Base-by-base conservation (phyloP, 1,140 invertebrate species). In the Gryllus bimaculatus region DNA sequence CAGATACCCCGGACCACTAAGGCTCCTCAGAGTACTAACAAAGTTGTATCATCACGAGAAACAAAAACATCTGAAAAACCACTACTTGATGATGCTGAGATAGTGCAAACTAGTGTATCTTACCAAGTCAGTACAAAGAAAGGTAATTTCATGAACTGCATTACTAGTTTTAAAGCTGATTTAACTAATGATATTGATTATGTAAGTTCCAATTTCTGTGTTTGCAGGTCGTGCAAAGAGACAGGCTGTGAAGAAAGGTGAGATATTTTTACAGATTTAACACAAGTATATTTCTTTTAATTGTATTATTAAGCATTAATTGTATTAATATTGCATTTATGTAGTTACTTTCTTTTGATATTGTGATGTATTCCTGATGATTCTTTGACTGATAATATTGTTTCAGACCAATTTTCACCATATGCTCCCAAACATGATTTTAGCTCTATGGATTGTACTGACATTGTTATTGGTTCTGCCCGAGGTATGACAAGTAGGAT, bases 361-460 rank as follows among this genome's bases (percentile, higher is more conserved):
- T 39, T 39, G 1, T 2, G 26, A 39, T 39, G 26, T 39, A 39
- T 39, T 39, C 5, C 26, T 39, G 5, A 39, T 2, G 26, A 5
- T 39, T 39, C 26, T 39, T 39, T 39, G 5, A 39, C 26, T 39
- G 26, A 39, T 39, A 39, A 39, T 39, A 39, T 39, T 39, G 26
- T 39, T 39, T 2, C 26, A 66, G 54, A 66, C 18, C 10, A 66
- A 66, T 66, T 66, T 3, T 66, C 18, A 66, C 88, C 92, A 73
- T 95, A 93, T 82, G 91, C 91, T 0, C 93, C 94, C 0, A 90
- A 90, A 79, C 92, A 93, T 83, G 93, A 95, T 83, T 95, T 96
- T 85, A 95, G 93, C 84, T 90, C 94, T 0, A 98, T 98, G 96
- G 96, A 98, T 85, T 98, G 96, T 84, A 96, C 95, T 12, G 96